These are phyloP conservation scores for Drosophila nigricruria DNA, from an alignment of 2,888 invertebrate genomes.

Conservation along the genomic window DNA sequence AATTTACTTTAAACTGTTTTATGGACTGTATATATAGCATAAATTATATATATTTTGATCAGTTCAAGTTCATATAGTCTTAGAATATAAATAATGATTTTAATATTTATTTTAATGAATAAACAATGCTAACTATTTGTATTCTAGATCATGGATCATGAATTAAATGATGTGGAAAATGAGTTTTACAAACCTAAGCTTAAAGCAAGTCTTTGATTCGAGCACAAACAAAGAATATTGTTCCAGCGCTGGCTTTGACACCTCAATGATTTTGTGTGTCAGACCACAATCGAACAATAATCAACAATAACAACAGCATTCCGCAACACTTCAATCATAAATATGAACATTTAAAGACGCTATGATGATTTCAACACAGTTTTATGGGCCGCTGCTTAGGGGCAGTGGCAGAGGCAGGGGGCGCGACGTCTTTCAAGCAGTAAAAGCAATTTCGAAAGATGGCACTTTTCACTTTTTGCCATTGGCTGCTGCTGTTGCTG, in stretches of 20 bases:
- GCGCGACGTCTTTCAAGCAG: background rate
- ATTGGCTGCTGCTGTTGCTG: constrained; percentile 25
- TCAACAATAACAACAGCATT: constrained; percentile 34
- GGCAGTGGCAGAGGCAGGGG: too few species aligned
- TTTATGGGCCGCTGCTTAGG: constrained; percentile 1
- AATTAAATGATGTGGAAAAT: constrained; percentile 2
- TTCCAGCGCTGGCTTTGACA: constrained; percentile 50
- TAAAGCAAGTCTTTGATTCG: background rate
- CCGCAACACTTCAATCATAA: constrained; percentile 46
- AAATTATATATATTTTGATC: background rate
- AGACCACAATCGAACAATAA: constrained; percentile 44
- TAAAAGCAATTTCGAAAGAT: constrained; percentile 51
- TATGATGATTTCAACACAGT: constrained; percentile 20
- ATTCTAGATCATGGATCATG: background rate
- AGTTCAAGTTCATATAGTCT: background rate
- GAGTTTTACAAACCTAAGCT: too few species aligned
- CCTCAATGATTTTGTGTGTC: constrained; percentile 71
- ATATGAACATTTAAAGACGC: constrained; percentile 18
- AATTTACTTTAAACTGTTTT: background rate
- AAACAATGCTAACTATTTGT: background rate
- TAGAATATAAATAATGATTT: too few species aligned
- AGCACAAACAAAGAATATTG: constrained; percentile 1
- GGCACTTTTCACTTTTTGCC: constrained; percentile 70
- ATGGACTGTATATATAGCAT: background rate
- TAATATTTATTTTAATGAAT: background rate